Evolutionary conservation across 2,888 invertebrate genomes (phyloP).

Genomic region (Zygothrica quintamaculata): DNA sequence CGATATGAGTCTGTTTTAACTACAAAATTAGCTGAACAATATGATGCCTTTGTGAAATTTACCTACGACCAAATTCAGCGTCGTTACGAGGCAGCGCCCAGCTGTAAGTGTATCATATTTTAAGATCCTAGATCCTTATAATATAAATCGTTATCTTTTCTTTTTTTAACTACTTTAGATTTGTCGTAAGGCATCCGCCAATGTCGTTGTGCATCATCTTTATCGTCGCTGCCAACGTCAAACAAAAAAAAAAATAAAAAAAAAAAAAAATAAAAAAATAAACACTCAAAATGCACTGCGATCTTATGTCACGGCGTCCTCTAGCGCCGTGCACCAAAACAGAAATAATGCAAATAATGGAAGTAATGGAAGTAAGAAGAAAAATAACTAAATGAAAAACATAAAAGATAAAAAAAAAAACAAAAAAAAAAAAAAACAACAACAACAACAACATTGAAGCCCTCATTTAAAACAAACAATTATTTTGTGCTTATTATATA

Average conservation of each 20-base stretch:
- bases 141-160: slow-evolving; percentile 37
- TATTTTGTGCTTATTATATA: slow-evolving; percentile 71
- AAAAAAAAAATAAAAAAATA: too few species aligned
- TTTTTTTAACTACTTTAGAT: slow-evolving; percentile 82
- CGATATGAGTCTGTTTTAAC: slow-evolving; percentile 97
- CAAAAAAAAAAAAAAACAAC: slow-evolving; percentile 18
- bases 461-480: slow-evolving; percentile 68
- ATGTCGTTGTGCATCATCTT: slow-evolving; percentile 29
- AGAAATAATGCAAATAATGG: slow-evolving; percentile 39
- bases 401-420: slow-evolving; percentile 20
- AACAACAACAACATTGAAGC: slow-evolving; percentile 54
- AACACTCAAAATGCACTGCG: slow-evolving; percentile 61
- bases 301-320: slow-evolving; percentile 71
- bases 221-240: too few species aligned
- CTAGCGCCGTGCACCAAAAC: slow-evolving; percentile 33
- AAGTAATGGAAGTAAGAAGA: slow-evolving; percentile 10
- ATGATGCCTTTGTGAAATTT: slow-evolving; percentile 99
- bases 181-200: slow-evolving; percentile 84
- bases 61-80: slow-evolving; percentile 98
- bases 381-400: slow-evolving; percentile 15
- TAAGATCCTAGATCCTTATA: too few species aligned
- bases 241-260: too few species aligned
- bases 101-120: slow-evolving; percentile 80
- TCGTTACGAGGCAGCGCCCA: slow-evolving; percentile 86
- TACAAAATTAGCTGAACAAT: slow-evolving; percentile 98